phyloP scores from a whole-genome alignment of 2,797 vertebrate species.

The Coregonus sp. region DNA sequence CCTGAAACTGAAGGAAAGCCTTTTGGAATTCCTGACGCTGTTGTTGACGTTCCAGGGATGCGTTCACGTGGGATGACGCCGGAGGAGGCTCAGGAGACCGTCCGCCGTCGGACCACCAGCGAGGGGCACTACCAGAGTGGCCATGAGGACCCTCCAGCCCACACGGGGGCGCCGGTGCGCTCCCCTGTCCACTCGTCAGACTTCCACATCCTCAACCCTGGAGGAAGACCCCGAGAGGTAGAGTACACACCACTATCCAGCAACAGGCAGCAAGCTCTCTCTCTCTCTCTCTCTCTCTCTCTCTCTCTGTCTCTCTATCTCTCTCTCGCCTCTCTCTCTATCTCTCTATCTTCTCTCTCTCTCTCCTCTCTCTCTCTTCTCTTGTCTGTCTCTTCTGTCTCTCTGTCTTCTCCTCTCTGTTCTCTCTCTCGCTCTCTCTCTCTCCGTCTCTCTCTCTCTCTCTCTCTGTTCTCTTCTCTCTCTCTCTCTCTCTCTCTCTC shows the following conservation, averaged over 20 bases:
- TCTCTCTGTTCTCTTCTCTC: no score
- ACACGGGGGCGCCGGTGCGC: conserved; percentile 67
- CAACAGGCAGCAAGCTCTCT: not conserved
- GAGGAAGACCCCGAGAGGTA: conserved; percentile 92
- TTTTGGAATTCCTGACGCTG: not conserved
- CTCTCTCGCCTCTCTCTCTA: no score
- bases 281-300: no score
- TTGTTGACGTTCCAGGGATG: conserved; percentile 76
- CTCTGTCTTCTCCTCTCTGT: no score
- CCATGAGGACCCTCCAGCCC: conserved; percentile 69
- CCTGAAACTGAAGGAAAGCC: not conserved
- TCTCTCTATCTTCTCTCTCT: no score
- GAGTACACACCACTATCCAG: not conserved
- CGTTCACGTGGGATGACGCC: conserved; percentile 84
- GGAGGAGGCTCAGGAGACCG: conserved; percentile 71
- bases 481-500: no score
- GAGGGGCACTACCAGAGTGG: conserved; percentile 91
- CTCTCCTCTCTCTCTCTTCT: no score
- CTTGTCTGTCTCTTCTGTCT: no score
- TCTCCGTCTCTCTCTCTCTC: no score
- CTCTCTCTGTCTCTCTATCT: no score
- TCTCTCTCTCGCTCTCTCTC: no score
- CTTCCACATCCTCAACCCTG: conserved; percentile 87
- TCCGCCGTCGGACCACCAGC: conserved; percentile 84
- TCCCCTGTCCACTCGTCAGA: conserved; percentile 84